phyloP scores from a whole-genome alignment of 2,888 invertebrate species.

The Esperia sulphurella region DNA sequence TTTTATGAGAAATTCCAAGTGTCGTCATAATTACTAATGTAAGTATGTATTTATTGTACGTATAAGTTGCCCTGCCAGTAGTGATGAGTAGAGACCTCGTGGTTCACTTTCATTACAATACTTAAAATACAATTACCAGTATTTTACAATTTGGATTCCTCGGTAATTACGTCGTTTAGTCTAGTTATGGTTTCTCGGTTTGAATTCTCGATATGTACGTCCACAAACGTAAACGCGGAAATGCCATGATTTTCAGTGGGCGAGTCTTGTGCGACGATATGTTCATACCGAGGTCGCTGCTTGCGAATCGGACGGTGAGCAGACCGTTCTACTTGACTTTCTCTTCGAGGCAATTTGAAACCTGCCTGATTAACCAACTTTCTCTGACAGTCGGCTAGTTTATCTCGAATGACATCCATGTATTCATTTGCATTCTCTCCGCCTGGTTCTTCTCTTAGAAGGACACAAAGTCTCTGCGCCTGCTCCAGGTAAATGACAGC shows the following conservation, averaged over 20 bases:
- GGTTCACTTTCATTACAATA: too few species aligned
- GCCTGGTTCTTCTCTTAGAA: conserved; percentile 79
- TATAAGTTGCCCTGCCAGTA: too few species aligned
- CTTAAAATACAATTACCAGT: too few species aligned
- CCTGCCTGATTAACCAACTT: conserved; percentile 61
- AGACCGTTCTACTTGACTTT: conserved; percentile 40
- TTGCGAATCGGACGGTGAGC: conserved; percentile 36
- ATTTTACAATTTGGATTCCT: conserved; percentile 62
- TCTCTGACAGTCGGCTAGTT: conserved; percentile 67
- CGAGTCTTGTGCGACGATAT: conserved; percentile 53
- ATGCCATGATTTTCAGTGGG: conserved; percentile 45
- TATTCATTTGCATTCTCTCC: conserved; percentile 78
- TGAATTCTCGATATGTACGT: conserved; percentile 49
- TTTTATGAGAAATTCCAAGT: too few species aligned
- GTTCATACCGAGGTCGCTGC: conserved; percentile 50
- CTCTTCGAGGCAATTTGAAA: conserved; percentile 58
- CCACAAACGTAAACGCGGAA: conserved; percentile 58
- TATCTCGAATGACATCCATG: conserved; percentile 73
- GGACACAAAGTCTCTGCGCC: conserved; percentile 81
- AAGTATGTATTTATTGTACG: too few species aligned
- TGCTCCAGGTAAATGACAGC: conserved; percentile 85
- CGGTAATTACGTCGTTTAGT: conserved; percentile 23
- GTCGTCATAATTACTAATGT: too few species aligned
- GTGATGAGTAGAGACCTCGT: too few species aligned
- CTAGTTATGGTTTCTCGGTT: conserved; percentile 21